Percentiles rank a stretch among this genome's conserved stretches.
These are phyloP conservation scores for Dolichotis patagonum DNA, from an alignment of 2,113 vertebrate species.

Conservation along the genomic window DNA sequence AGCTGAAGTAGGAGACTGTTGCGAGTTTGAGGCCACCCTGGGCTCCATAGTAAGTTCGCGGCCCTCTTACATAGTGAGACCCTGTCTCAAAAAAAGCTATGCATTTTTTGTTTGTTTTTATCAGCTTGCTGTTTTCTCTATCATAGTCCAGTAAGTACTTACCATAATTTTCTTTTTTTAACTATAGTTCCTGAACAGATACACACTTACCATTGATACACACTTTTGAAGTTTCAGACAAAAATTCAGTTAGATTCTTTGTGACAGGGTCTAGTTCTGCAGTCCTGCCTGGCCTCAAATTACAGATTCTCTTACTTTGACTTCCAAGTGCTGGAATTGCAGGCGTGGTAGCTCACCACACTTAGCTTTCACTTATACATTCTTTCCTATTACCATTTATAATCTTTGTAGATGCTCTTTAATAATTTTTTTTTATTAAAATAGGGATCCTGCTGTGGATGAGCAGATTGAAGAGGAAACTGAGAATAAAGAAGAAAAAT, in stretches of 20 bases:
- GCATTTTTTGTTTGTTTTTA: not conserved
- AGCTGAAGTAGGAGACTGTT: not conserved
- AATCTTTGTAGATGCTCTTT: constrained; percentile 1
- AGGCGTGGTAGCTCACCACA: not conserved
- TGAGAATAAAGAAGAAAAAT: constrained; percentile 59
- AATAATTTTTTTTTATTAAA: constrained; percentile 59
- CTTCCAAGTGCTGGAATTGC: not conserved
- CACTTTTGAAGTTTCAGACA: constrained; percentile 24
- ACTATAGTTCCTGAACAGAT: not conserved
- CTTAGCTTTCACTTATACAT: not conserved
- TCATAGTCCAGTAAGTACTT: not conserved
- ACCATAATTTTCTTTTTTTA: constrained; percentile 21
- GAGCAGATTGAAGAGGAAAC: constrained; percentile 53
- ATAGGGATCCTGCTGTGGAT: constrained; percentile 37
- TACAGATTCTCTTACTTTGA: not conserved
- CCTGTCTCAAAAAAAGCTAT: not conserved
- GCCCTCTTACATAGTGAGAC: not conserved
- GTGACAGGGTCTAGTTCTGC: not conserved
- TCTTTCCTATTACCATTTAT: constrained; percentile 38
- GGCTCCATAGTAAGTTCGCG: no score
- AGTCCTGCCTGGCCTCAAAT: not conserved
- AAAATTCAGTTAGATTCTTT: not conserved
- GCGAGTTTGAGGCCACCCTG: not conserved
- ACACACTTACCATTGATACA: not conserved
- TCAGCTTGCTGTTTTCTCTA: not conserved